A percentile compares a stretch with the other conserved stretches of the same genome.
Conservation (phyloP, 2,797 vertebrate genomes). For the Naso thynnoides region DNA sequence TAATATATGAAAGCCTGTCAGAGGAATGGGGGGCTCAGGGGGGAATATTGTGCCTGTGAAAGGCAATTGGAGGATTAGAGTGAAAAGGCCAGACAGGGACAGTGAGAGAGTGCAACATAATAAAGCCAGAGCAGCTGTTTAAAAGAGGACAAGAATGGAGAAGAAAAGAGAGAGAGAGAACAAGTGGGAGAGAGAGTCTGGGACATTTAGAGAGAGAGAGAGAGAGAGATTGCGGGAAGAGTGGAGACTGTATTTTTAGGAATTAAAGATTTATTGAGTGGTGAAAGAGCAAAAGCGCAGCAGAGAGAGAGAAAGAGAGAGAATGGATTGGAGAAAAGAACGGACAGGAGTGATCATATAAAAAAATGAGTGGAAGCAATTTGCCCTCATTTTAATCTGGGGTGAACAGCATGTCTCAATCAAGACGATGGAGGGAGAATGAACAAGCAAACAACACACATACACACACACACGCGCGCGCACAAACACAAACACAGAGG, state of each 20-base stretch:
- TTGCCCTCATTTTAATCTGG: slow-evolving; percentile 72
- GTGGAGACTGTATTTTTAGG: slow-evolving; percentile 64
- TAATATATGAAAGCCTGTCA: slow-evolving; percentile 78
- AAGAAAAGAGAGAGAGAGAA: slow-evolving; percentile 60
- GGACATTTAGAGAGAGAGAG: slow-evolving; percentile 31
- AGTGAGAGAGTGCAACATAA: slow-evolving; percentile 71
- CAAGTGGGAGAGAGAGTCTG: slow-evolving; percentile 28
- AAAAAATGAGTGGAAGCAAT: slow-evolving; percentile 55
- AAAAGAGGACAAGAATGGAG: slow-evolving; percentile 67
- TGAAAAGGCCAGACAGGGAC: slow-evolving; percentile 80
- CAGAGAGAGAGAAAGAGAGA: slow-evolving; percentile 22
- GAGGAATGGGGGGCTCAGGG: slow-evolving; percentile 63
- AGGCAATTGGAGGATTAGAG: slow-evolving; percentile 82
- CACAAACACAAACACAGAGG: neutral
- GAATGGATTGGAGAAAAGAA: slow-evolving; percentile 41
- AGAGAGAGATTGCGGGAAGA: slow-evolving; percentile 46
- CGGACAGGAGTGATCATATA: slow-evolving; percentile 49
- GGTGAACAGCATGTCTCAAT: slow-evolving; percentile 46
- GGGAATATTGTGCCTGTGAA: slow-evolving; percentile 79
- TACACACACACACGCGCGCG: too few species aligned
- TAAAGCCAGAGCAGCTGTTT: slow-evolving; percentile 83
- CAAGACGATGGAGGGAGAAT: slow-evolving; percentile 42
- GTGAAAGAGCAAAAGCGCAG: slow-evolving; percentile 43
- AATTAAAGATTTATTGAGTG: slow-evolving; percentile 72
- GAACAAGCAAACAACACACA: slow-evolving; percentile 14